A percentile compares a stretch with the other conserved stretches of the same genome.
These are phyloP conservation scores for Theocolax elegans DNA, from an alignment of 1,140 invertebrate genomes.

Conservation along the genomic window DNA sequence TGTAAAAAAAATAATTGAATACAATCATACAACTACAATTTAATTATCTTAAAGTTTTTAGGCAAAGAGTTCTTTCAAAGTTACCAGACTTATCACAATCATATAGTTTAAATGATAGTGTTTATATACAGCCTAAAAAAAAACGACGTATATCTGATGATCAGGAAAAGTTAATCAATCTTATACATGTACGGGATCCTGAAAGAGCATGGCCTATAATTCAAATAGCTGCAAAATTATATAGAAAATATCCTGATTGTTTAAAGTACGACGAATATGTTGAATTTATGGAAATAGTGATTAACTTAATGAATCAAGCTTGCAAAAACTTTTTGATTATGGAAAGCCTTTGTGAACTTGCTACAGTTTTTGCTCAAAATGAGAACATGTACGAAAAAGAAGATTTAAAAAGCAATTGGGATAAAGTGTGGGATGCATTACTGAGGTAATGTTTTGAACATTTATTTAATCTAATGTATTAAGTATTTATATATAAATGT, in stretches of 20 bases:
- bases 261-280: conserved; percentile 56
- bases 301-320: conserved; percentile 54
- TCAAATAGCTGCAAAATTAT: conserved; percentile 51
- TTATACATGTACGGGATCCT: conserved; percentile 44
- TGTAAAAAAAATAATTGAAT: too few species aligned
- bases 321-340: conserved; percentile 56
- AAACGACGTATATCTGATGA: conserved; percentile 42
- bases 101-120: conserved; percentile 7
- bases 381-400: conserved; percentile 45
- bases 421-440: conserved; percentile 61
- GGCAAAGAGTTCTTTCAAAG: conserved; percentile 47
- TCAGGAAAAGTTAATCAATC: conserved; percentile 46
- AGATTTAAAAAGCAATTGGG: conserved; percentile 55
- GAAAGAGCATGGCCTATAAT: conserved; percentile 49
- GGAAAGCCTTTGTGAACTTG: conserved; percentile 58
- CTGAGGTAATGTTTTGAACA: conserved; percentile 55
- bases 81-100: conserved; percentile 24
- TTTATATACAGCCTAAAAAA: conserved; percentile 43
- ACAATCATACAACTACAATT: too few species aligned
- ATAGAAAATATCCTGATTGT: conserved; percentile 61
- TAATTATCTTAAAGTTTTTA: conserved; percentile 54
- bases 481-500: not conserved
- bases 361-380: conserved; percentile 54
- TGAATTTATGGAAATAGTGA: conserved; percentile 56
- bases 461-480: not conserved